Percentiles rank a stretch among this genome's conserved stretches.
Evolutionary conservation across 1,140 invertebrate species (phyloP).

Genomic region (Platyura marginata): DNA sequence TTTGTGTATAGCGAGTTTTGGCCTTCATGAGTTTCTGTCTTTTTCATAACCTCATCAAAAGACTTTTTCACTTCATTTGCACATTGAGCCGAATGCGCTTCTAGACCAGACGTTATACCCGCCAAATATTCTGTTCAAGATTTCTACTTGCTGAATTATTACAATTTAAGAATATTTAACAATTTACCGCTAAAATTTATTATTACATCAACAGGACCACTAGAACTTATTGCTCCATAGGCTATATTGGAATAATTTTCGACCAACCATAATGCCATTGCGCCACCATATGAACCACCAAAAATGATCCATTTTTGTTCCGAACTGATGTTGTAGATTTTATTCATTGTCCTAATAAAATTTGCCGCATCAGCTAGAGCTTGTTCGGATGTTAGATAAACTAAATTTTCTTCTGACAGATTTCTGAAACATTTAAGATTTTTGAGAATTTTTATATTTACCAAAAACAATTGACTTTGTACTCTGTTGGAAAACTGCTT

Average conservation of each 20-base stretch:
- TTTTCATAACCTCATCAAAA: conserved; percentile 22
- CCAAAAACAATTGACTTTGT: too few relatives aligned
- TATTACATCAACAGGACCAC: conserved; percentile 71
- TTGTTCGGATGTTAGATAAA: conserved; percentile 66
- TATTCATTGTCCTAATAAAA: conserved; percentile 54
- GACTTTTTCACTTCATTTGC: conserved; percentile 39
- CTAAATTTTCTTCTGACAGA: conserved; percentile 47
- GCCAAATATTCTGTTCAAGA: conserved; percentile 48
- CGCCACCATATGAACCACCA: conserved; percentile 85
- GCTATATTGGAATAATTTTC: conserved; percentile 81
- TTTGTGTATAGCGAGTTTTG: too few relatives aligned
- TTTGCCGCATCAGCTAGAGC: conserved; percentile 71
- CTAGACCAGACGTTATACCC: conserved; percentile 49
- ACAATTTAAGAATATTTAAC: too few relatives aligned
- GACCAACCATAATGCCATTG: conserved; percentile 78
- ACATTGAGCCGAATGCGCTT: conserved; percentile 37
- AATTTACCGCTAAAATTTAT: conserved; percentile 57
- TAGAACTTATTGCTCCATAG: conserved; percentile 67
- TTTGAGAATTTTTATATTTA: too few relatives aligned
- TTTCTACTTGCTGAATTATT: too few relatives aligned
- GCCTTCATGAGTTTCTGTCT: too few relatives aligned
- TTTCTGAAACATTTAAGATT: conserved; percentile 10
- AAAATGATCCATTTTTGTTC: conserved; percentile 77
- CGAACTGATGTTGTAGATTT: conserved; percentile 35
- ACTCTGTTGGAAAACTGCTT: conserved; percentile 71